Conservation (phyloP, 2,888 invertebrate species). For the Phortica okadai region DNA sequence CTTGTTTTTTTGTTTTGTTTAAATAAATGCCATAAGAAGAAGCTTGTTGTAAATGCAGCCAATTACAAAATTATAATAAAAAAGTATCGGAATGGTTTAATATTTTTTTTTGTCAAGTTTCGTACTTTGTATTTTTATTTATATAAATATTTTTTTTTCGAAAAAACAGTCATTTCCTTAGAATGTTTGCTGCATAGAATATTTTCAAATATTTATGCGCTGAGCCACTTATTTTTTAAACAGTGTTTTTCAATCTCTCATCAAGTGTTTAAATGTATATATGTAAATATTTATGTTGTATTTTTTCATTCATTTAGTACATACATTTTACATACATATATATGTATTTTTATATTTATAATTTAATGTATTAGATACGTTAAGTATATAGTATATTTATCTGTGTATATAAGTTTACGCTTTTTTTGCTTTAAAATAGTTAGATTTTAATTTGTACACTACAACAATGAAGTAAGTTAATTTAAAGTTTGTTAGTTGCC, state of each 20-base stretch:
- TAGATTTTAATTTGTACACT: neutral
- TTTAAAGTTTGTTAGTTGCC: neutral
- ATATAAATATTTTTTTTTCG: slow-evolving; percentile 48
- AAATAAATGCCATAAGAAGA: neutral
- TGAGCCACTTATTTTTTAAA: slow-evolving; percentile 68
- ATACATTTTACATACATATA: slow-evolving; percentile 11
- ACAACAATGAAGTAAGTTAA: neutral
- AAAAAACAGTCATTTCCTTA: slow-evolving; percentile 68
- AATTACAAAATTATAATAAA: neutral
- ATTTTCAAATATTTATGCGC: slow-evolving; percentile 68
- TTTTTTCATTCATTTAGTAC: slow-evolving; percentile 19
- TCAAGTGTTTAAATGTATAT: slow-evolving; percentile 43
- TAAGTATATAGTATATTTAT: slow-evolving; percentile 38
- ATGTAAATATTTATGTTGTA: slow-evolving; percentile 41
- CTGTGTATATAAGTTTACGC: slow-evolving; percentile 21
- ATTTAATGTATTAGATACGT: slow-evolving; percentile 47
- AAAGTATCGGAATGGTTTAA: neutral
- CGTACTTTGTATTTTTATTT: slow-evolving; percentile 12
- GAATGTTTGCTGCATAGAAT: slow-evolving; percentile 55
- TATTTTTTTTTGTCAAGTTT: neutral
- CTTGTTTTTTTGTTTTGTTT: neutral
- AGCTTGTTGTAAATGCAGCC: neutral
- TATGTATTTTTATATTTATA: slow-evolving; percentile 31
- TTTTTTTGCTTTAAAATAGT: neutral
- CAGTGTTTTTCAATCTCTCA: slow-evolving; percentile 46